A percentile compares a stretch with the other conserved stretches of the same genome.
Conservation (phyloP, 2,797 vertebrate genomes). For the Acrossocheilus fasciatus region DNA sequence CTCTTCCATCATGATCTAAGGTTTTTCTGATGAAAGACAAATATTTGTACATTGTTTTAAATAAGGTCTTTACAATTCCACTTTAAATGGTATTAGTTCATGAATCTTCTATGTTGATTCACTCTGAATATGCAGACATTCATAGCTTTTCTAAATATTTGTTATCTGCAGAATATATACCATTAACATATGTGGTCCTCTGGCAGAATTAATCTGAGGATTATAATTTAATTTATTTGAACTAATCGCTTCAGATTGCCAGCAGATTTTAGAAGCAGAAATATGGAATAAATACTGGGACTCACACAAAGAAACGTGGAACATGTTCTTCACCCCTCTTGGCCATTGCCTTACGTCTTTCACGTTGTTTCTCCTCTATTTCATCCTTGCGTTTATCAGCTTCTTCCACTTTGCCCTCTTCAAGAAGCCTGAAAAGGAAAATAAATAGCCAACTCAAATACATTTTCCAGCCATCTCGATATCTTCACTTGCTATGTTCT, state of each 20-base stretch:
- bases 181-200: neutral
- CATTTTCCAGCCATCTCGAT: neutral
- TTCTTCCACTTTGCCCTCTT: constrained; percentile 86
- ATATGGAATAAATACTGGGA: neutral
- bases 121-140: neutral
- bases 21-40: constrained; percentile 74
- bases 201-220: neutral
- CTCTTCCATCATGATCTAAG: constrained; percentile 78
- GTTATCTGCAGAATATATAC: neutral
- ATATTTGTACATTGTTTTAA: neutral
- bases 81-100: neutral
- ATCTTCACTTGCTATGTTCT: neutral
- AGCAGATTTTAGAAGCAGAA: neutral
- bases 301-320: constrained; percentile 90
- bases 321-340: constrained; percentile 86
- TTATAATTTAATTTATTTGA: neutral
- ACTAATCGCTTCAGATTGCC: neutral
- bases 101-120: neutral
- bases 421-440: constrained; percentile 80
- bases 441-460: neutral
- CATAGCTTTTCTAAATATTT: no score
- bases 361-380: constrained; percentile 90
- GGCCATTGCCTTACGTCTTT: constrained; percentile 85
- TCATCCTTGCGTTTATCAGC: constrained; percentile 88
- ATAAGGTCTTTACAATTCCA: neutral